These are phyloP conservation scores for Myrmecobius fasciatus DNA, from an alignment of 2,113 vertebrate species.

Conservation along the genomic window DNA sequence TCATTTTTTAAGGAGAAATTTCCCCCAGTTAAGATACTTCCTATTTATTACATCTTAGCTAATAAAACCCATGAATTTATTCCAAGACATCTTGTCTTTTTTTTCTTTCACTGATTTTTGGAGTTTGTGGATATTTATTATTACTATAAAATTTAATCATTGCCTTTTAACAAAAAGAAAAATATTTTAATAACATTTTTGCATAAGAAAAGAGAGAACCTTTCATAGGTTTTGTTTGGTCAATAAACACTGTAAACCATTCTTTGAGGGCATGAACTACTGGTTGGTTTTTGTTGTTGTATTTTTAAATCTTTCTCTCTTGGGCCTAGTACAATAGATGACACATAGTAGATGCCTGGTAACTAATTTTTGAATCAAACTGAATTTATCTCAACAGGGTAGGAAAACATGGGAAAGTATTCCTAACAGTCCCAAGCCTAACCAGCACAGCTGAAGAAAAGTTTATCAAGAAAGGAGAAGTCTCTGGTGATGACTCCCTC, in stretches of 20 bases:
- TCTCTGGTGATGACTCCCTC: slow-evolving; percentile 89
- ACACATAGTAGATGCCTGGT: neutral
- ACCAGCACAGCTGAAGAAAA: slow-evolving; percentile 94
- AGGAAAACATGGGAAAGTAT: slow-evolving; percentile 94
- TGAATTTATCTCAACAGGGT: slow-evolving; percentile 84
- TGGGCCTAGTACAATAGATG: neutral
- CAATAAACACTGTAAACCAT: neutral
- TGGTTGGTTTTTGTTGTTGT: neutral
- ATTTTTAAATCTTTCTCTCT: neutral
- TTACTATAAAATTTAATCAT: slow-evolving; percentile 30
- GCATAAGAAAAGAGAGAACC: neutral
- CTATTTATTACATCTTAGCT: slow-evolving; percentile 15
- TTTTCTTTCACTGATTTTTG: neutral
- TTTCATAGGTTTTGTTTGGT: slow-evolving; percentile 28
- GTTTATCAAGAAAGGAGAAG: slow-evolving; percentile 96
- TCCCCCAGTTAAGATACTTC: slow-evolving; percentile 15
- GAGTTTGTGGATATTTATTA: neutral
- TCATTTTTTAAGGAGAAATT: neutral
- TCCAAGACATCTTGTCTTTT: neutral
- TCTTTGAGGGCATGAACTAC: neutral
- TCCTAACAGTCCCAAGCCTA: slow-evolving; percentile 94
- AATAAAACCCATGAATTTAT: neutral
- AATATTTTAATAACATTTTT: slow-evolving; percentile 27
- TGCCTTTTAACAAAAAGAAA: neutral
- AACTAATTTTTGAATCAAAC: neutral